Evolutionary conservation across 2,797 vertebrate genomes (phyloP).

Genomic region (Pteropus rufus): DNA sequence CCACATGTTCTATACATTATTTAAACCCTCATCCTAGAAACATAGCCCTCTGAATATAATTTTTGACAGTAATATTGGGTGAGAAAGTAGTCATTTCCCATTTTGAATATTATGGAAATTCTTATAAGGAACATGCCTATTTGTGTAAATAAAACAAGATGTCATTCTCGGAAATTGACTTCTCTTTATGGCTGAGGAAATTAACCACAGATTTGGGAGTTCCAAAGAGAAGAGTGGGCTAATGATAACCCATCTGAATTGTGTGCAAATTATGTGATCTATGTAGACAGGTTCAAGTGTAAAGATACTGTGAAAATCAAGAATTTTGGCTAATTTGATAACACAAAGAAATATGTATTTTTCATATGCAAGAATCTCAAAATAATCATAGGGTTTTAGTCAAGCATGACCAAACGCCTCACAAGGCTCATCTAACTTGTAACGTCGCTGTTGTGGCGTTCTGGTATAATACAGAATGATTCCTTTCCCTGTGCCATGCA

Average conservation of each 20-base stretch:
- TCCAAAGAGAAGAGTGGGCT: slow-evolving; percentile 26
- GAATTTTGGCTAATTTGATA: slow-evolving; percentile 55
- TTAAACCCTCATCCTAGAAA: slow-evolving; percentile 44
- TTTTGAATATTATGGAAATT: slow-evolving; percentile 40
- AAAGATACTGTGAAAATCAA: slow-evolving; percentile 67
- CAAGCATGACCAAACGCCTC: not conserved
- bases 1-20: slow-evolving; percentile 64
- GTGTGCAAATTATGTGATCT: slow-evolving; percentile 34
- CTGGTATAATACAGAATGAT: not conserved
- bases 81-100: slow-evolving; percentile 69
- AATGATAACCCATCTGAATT: slow-evolving; percentile 29
- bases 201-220: slow-evolving; percentile 63
- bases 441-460: not conserved
- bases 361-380: slow-evolving; percentile 20
- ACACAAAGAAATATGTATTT: slow-evolving; percentile 44
- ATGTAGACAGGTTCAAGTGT: slow-evolving; percentile 27
- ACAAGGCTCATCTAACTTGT: not conserved
- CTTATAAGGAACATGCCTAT: slow-evolving; percentile 53
- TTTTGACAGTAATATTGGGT: slow-evolving; percentile 67
- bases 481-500: no score
- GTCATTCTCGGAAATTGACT: slow-evolving; percentile 28
- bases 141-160: slow-evolving; percentile 66
- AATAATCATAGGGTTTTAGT: slow-evolving; percentile 37
- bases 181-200: slow-evolving; percentile 18
- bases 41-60: slow-evolving; percentile 26